A percentile compares a stretch with the other conserved stretches of the same genome.
phyloP scores from a whole-genome alignment of 2,113 vertebrate species.

The Eudyptes chrysolophus region DNA sequence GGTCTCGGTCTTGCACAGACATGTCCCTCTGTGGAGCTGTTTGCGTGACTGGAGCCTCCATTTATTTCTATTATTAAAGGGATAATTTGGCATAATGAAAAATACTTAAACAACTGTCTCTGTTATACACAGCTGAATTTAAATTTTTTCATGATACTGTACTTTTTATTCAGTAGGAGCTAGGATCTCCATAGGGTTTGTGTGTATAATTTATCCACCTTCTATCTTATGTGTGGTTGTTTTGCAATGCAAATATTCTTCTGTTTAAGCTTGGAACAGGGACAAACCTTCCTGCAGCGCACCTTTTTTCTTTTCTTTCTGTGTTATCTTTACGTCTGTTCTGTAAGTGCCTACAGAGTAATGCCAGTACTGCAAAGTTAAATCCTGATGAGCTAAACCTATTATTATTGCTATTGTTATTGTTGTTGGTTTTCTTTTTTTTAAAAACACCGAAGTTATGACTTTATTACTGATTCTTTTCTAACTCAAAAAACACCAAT shows the following conservation, averaged over 20 bases:
- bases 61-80: background rate
- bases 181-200: background rate
- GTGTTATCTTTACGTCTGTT: background rate
- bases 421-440: background rate
- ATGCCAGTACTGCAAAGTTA: background rate
- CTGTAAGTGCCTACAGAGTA: background rate
- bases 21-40: background rate
- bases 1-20: background rate
- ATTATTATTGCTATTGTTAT: background rate
- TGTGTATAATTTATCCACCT: background rate
- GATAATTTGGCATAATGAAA: conserved; percentile 15
- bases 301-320: background rate
- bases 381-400: background rate
- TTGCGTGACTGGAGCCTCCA: background rate
- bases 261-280: background rate
- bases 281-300: background rate
- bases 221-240: background rate
- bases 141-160: background rate
- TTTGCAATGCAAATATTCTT: background rate
- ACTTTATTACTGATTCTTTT: background rate
- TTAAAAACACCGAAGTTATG: background rate
- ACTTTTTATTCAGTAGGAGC: background rate
- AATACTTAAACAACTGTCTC: background rate
- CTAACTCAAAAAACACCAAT: background rate
- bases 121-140: background rate